Evolutionary conservation across 2,888 invertebrate species (phyloP).

Genomic region (Drosophila buzzatii): DNA sequence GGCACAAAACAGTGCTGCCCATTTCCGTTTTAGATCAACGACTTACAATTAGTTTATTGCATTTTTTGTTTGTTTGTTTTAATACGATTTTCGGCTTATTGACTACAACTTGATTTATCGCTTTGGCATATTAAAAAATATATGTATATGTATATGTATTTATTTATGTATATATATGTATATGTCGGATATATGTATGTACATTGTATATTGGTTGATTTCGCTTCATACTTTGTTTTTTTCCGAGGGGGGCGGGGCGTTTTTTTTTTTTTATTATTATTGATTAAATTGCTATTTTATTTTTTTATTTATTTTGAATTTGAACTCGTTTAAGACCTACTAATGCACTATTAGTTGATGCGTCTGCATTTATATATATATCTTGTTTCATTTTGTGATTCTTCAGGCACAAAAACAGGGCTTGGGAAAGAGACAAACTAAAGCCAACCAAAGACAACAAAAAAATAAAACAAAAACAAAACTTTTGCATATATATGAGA

Average conservation of each 20-base stretch:
- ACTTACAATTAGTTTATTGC: constrained; percentile 65
- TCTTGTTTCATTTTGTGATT: constrained; percentile 17
- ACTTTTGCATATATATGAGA: constrained; percentile 54
- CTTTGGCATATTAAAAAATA: constrained; percentile 71
- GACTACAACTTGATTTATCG: constrained; percentile 51
- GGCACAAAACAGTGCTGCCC: constrained; percentile 37
- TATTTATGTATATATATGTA: constrained; percentile 29
- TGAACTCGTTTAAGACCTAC: constrained; percentile 71
- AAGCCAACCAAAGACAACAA: not conserved
- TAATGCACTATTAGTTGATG: constrained; percentile 78
- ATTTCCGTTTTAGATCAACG: constrained; percentile 31
- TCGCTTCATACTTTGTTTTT: not conserved
- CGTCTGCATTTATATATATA: constrained; percentile 28
- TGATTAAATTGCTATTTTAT: constrained; percentile 39
- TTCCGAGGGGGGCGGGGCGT: not conserved
- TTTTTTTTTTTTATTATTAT: constrained; percentile 18
- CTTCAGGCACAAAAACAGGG: constrained; percentile 52
- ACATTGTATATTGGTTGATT: constrained; percentile 50
- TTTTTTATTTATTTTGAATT: constrained; percentile 44
- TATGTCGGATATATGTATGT: constrained; percentile 51
- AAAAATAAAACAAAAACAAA: constrained; percentile 41
- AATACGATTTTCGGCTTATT: constrained; percentile 29
- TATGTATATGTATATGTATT: constrained; percentile 38
- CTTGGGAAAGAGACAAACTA: not conserved
- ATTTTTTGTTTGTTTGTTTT: constrained; percentile 4